These are phyloP conservation scores for Aphis gossypii DNA, from an alignment of 1,140 invertebrate genomes.

Conservation along the genomic window DNA sequence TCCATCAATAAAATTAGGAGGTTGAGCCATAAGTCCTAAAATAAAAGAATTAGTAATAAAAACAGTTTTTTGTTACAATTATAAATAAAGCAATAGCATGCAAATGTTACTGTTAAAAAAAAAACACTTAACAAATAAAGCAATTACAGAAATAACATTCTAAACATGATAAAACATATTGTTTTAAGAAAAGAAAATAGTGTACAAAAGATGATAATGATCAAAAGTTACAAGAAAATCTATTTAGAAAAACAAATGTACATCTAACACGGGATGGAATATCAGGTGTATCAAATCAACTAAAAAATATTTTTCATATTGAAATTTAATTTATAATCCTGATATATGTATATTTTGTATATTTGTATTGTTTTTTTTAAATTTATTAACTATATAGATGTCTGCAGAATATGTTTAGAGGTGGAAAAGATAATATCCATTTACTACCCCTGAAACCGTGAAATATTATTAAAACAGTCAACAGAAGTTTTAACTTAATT, in stretches of 20 bases:
- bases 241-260: not conserved
- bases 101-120: not conserved
- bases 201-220: not conserved
- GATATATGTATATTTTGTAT: not conserved
- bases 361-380: not conserved
- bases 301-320: not conserved
- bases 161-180: not conserved
- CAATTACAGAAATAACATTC: not conserved
- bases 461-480: not conserved
- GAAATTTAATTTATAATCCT: not conserved
- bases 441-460: not conserved
- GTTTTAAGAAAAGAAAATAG: not conserved
- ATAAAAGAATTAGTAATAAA: slow-evolving; percentile 1
- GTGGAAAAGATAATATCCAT: too few relatives aligned
- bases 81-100: slow-evolving; percentile 3
- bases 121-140: slow-evolving; percentile 18
- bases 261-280: not conserved
- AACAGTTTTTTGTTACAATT: not conserved
- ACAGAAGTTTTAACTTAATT: not conserved
- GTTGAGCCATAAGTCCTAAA: slow-evolving; percentile 43
- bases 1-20: slow-evolving; percentile 41
- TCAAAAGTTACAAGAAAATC: not conserved
- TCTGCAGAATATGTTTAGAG: too few relatives aligned
- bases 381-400: not conserved
- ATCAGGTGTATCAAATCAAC: not conserved